phyloP scores from a whole-genome alignment of 37 sponge, comb jelly and placozoan genomes.

The Diacarnus erythraeanus region DNA sequence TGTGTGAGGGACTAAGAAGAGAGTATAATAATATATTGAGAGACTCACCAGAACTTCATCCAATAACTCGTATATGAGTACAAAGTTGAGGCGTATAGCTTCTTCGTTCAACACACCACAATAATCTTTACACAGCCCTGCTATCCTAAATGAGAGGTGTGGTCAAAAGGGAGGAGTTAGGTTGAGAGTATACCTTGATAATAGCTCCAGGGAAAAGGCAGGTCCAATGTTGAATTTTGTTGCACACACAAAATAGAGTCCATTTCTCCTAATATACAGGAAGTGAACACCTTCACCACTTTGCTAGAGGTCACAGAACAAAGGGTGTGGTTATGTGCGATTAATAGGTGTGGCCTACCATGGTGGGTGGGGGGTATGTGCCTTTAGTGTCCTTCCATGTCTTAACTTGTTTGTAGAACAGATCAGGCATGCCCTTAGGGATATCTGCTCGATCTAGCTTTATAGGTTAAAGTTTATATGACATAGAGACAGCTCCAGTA shows the following conservation, averaged over 20 bases:
- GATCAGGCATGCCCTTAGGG: conserved; percentile 59
- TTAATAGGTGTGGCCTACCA: conserved; percentile 53
- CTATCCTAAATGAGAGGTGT: conserved; percentile 48
- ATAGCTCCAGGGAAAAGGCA: conserved; percentile 75
- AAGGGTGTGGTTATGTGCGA: neutral
- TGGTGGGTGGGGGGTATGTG: conserved; percentile 78
- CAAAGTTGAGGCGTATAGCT: conserved; percentile 88
- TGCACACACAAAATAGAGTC: conserved; percentile 85
- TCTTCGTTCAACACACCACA: conserved; percentile 96
- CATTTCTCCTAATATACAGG: conserved; percentile 82
- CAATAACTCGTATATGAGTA: conserved; percentile 85
- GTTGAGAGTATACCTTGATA: conserved; percentile 60
- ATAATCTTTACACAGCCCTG: conserved; percentile 90
- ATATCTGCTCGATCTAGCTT: conserved; percentile 70
- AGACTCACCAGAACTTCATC: conserved; percentile 90
- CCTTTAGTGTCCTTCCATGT: conserved; percentile 79
- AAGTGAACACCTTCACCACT: conserved; percentile 73
- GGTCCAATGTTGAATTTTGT: conserved; percentile 94
- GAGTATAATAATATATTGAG: neutral
- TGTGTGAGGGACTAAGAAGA: neutral
- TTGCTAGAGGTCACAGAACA: conserved; percentile 22
- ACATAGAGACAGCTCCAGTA: too few species aligned
- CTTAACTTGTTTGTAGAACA: conserved; percentile 81
- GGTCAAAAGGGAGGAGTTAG: neutral
- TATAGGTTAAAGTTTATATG: neutral